These are phyloP conservation scores for Drosophila formosana DNA, from an alignment of 2,888 invertebrate genomes.

Conservation along the genomic window DNA sequence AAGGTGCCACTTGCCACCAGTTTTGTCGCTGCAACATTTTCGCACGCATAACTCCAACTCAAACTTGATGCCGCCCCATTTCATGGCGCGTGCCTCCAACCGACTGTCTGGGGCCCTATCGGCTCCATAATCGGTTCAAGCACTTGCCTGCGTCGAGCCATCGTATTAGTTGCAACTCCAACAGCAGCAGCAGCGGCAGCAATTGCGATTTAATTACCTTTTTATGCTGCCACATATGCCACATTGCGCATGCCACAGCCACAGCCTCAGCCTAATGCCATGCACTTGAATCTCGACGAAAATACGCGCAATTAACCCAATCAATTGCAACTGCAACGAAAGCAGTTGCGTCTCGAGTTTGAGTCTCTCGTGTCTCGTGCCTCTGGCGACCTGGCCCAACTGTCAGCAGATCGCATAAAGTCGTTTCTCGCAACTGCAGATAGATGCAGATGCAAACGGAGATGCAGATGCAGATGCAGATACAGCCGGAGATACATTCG, in stretches of 20 bases:
- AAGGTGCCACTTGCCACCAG: constrained; percentile 50
- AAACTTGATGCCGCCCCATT: constrained; percentile 39
- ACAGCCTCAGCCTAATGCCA: constrained; percentile 40
- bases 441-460: constrained; percentile 19
- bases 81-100: constrained; percentile 64
- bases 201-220: constrained; percentile 52
- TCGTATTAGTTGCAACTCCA: constrained; percentile 37
- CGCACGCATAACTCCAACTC: constrained; percentile 76
- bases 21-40: constrained; percentile 69
- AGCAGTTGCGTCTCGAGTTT: not conserved
- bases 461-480: not conserved
- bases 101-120: constrained; percentile 24
- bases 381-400: constrained; percentile 26
- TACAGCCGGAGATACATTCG: not conserved
- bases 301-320: constrained; percentile 60
- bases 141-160: constrained; percentile 3
- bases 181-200: constrained; percentile 39
- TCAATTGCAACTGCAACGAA: constrained; percentile 36
- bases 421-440: constrained; percentile 63
- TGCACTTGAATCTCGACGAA: constrained; percentile 45
- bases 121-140: constrained; percentile 49
- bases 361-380: constrained; percentile 3
- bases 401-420: constrained; percentile 73
- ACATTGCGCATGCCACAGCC: constrained; percentile 38
- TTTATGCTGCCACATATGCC: constrained; percentile 27